Evolutionary conservation across 1,140 invertebrate species (phyloP).

Genomic region (Pogonognathellus flavescens): DNA sequence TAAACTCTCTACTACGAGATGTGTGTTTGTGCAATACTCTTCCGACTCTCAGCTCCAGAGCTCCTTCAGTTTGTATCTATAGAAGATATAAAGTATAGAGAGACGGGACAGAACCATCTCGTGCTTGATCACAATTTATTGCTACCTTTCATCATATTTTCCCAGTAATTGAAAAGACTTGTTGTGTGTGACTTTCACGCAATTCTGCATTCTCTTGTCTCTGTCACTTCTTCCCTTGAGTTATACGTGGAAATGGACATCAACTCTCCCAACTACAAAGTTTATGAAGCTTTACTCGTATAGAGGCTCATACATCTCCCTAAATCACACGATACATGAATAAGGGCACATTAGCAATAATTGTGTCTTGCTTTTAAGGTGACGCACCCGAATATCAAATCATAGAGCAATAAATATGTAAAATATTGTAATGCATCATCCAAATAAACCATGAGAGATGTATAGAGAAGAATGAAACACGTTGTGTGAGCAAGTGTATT

Average conservation of each 20-base stretch:
- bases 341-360: conserved; percentile 12
- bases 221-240: conserved; percentile 15
- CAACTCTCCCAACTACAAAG: background rate
- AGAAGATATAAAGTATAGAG: background rate
- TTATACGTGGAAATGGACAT: background rate
- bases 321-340: background rate
- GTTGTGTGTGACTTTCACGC: conserved; percentile 49
- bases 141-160: conserved; percentile 51
- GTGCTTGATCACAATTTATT: conserved; percentile 52
- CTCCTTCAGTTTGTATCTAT: background rate
- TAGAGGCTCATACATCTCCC: too few relatives aligned
- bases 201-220: conserved; percentile 21
- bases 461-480: too few relatives aligned
- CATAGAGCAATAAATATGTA: too few relatives aligned
- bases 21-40: background rate
- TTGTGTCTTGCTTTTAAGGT: conserved; percentile 12
- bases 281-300: too few relatives aligned
- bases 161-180: conserved; percentile 53
- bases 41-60: background rate
- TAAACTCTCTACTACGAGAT: background rate
- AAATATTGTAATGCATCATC: too few relatives aligned
- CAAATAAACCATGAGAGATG: too few relatives aligned
- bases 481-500: too few relatives aligned
- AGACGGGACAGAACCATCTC: conserved; percentile 5
- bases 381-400: background rate